Conservation (phyloP, 2,797 vertebrate genomes). For the Muscicapa comitata region DNA sequence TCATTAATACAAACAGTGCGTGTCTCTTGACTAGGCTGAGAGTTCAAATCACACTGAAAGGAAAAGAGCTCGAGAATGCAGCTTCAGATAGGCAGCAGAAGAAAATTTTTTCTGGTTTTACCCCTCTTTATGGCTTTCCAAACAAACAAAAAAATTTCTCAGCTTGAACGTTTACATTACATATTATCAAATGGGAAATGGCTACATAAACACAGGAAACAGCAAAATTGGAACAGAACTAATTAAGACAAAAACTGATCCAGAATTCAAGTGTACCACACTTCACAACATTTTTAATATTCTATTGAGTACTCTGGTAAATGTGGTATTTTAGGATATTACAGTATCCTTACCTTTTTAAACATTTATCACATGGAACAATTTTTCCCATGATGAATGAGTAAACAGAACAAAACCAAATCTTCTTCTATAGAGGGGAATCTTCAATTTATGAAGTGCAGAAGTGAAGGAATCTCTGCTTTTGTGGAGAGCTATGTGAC, state of each 20-base stretch:
- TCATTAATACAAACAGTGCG: not conserved
- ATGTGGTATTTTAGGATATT: not conserved
- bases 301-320: not conserved
- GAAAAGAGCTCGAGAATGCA: not conserved
- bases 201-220: conserved; percentile 64
- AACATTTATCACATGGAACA: not conserved
- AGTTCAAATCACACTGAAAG: not conserved
- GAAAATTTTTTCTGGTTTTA: not conserved
- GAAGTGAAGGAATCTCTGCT: not conserved
- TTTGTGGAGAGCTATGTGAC: not conserved
- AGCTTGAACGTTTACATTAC: conserved; percentile 50
- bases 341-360: conserved; percentile 32
- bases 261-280: conserved; percentile 7
- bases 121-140: not conserved
- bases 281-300: not conserved
- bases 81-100: conserved; percentile 3
- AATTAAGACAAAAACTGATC: conserved; percentile 23
- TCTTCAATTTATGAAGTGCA: not conserved
- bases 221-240: conserved; percentile 32
- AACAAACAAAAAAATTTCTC: not conserved
- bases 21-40: not conserved
- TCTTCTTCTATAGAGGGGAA: not conserved
- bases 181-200: conserved; percentile 59
- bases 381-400: not conserved
- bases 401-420: not conserved